Percentiles rank a stretch among this genome's conserved stretches.
Evolutionary conservation across 1,140 invertebrate genomes (phyloP).

Genomic region (Lepidurus couesii): DNA sequence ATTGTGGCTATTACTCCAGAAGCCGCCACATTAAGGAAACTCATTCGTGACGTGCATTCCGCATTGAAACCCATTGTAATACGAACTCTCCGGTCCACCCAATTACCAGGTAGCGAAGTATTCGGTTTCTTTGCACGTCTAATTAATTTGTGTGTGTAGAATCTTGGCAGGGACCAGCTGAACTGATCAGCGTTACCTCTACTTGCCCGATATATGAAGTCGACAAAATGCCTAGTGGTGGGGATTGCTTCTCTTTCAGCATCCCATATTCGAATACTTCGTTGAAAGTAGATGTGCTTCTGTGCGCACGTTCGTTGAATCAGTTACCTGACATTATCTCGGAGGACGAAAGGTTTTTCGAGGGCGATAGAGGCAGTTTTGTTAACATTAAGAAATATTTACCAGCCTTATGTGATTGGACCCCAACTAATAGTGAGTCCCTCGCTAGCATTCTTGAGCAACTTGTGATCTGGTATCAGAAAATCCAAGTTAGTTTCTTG

Average conservation of each 20-base stretch:
- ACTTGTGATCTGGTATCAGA: neutral
- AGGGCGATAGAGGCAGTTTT: neutral
- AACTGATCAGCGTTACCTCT: neutral
- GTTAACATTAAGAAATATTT: neutral
- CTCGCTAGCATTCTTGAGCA: neutral
- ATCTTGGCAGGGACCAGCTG: neutral
- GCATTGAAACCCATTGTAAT: neutral
- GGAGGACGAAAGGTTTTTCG: neutral
- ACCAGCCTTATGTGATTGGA: neutral
- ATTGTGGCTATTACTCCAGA: neutral
- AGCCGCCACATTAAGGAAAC: neutral
- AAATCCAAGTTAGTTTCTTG: neutral
- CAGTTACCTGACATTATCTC: neutral
- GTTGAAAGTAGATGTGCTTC: neutral
- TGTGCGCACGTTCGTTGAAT: neutral
- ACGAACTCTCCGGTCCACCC: neutral
- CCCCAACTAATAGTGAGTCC: neutral
- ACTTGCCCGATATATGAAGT: too few relatives aligned
- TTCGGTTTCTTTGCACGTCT: too few relatives aligned
- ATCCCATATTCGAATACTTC: conserved; percentile 10
- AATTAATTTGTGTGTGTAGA: neutral
- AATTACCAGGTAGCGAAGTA: too few relatives aligned
- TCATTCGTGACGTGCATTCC: neutral
- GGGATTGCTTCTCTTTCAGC: neutral
- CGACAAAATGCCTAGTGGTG: neutral